Base-by-base conservation (phyloP, 2,888 invertebrate genomes). In the Galeopsomyia nigrocyanea region DNA sequence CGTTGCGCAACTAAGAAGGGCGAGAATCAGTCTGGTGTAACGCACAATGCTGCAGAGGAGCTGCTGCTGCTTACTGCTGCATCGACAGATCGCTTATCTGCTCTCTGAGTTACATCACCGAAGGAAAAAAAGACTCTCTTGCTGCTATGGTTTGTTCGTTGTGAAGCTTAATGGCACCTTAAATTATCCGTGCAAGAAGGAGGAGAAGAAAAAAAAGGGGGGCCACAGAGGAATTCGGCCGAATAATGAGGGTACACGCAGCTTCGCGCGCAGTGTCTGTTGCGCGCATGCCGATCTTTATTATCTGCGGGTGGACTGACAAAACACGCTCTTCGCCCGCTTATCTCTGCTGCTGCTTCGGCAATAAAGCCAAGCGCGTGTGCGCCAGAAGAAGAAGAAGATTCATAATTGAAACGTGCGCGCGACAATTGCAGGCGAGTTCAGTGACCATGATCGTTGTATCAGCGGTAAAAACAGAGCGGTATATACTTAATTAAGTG, bases 151-250 rank as follows among this genome's bases (percentile, higher is more conserved):
- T 58, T 47, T 57, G 39, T 51, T 46, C 21, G 55, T 55, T 7
- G 57, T 58, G 64, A 68, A 9, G 39, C 58, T 68, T 73, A 73
- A 73, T 73, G 64, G 64, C 55, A 53, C 68, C 64, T 73, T 73
- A 73, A 73, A 73, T 73, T 73, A 73, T 64, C 68, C 63, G 3
- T 60, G 56, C 50, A 61, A 39, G 39, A 5, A 21, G 10, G 39
- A 5, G 16, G 10, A 26, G 5, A 26, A 26, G 26, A 5, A 26
- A 26, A 26, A 26, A 26, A 31, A 17, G 17, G 17, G 50, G 26
- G 53, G 49, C 50, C 22, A 46, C 50, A 53, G 53, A 64, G 47
- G 62, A 67, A 67, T 67, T 67, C 58, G 62, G 17, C 7, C 57
- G 67, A 67, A 67, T 67, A 67, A 63, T 7, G 71, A 71, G 57